Evolutionary conservation across 2,888 invertebrate genomes (phyloP).

Genomic region (Trachelus troglodyta): DNA sequence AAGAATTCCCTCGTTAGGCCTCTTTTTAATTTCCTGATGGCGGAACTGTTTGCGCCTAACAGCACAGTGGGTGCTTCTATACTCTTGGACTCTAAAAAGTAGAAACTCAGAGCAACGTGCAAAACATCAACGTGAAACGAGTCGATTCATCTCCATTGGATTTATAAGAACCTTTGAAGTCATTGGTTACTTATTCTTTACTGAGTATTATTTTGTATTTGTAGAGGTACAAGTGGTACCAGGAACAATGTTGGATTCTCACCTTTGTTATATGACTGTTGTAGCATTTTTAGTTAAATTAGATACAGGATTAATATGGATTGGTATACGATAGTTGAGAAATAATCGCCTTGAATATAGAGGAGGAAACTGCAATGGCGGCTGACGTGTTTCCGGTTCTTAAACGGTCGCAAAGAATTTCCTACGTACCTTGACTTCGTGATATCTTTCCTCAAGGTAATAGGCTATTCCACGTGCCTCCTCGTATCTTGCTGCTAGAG

Average conservation of each 20-base stretch:
- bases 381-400: background rate
- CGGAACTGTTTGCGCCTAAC: background rate
- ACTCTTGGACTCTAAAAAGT: background rate
- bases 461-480: constrained; percentile 73
- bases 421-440: constrained; percentile 72
- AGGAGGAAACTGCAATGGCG: background rate
- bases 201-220: background rate
- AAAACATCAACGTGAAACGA: background rate
- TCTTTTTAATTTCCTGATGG: background rate
- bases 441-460: constrained; percentile 74
- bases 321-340: background rate
- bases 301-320: background rate
- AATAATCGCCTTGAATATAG: background rate
- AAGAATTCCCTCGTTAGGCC: background rate
- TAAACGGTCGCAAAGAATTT: constrained; percentile 1
- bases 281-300: background rate
- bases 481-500: constrained; percentile 73
- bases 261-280: background rate
- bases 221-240: background rate
- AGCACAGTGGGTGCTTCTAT: background rate
- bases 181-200: background rate
- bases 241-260: background rate
- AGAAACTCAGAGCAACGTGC: background rate
- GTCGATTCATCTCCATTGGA: background rate
- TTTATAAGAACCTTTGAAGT: background rate